Conservation (phyloP, 2,888 invertebrate genomes). For the Acheta domesticus region DNA sequence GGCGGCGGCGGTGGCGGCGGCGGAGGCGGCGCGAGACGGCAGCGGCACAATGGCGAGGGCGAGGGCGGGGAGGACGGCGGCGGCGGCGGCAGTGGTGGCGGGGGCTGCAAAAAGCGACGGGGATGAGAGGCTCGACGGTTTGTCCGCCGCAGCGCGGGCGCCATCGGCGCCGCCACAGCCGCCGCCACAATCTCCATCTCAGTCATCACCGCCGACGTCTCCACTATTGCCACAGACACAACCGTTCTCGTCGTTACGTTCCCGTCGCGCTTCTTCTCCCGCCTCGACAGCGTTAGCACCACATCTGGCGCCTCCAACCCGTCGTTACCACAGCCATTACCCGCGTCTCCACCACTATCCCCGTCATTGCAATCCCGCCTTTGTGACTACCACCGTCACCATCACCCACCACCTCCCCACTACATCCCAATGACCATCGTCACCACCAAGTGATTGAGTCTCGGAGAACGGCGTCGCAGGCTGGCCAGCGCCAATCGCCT, state of each 20-base stretch:
- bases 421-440: neutral
- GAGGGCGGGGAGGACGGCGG: neutral
- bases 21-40: neutral
- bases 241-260: too few relatives aligned
- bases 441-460: neutral
- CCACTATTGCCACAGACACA: neutral
- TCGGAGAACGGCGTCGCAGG: neutral
- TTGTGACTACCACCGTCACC: too few relatives aligned
- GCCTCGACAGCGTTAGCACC: too few relatives aligned
- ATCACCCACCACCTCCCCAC: too few relatives aligned
- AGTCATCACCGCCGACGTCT: neutral
- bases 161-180: neutral
- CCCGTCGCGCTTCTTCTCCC: too few relatives aligned
- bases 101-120: neutral
- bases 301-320: too few relatives aligned
- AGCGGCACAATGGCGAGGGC: neutral
- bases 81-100: neutral
- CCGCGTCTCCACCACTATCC: neutral
- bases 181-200: neutral
- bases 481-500: neutral
- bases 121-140: neutral
- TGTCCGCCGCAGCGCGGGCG: too few relatives aligned
- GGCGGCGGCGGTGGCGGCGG: too few relatives aligned
- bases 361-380: neutral
- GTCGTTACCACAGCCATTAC: too few relatives aligned